These are phyloP conservation scores for Brachystomella parvula DNA, from an alignment of 1,140 invertebrate genomes.

Conservation along the genomic window DNA sequence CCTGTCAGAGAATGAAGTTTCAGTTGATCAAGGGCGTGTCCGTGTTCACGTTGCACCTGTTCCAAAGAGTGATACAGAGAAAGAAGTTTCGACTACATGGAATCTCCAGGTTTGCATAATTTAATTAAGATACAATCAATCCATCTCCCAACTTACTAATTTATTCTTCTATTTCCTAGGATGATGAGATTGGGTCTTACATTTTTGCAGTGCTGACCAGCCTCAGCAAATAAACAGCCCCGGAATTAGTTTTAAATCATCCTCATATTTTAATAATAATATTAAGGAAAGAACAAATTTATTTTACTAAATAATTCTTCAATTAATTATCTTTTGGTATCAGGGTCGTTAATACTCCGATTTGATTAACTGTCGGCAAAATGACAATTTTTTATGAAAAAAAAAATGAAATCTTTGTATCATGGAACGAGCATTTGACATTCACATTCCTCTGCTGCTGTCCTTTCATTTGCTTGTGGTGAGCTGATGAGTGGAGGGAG, in stretches of 20 bases:
- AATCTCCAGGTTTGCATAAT: constrained; percentile 63
- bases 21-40: constrained; percentile 77
- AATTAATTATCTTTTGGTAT: not conserved
- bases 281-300: not conserved
- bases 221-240: constrained; percentile 3
- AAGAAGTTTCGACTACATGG: constrained; percentile 90
- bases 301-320: not conserved
- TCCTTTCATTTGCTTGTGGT: too few species aligned
- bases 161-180: constrained; percentile 43
- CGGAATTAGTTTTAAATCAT: not conserved
- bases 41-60: constrained; percentile 68
- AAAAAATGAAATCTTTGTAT: not conserved
- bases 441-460: too few species aligned
- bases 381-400: not conserved
- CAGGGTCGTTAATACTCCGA: too few species aligned
- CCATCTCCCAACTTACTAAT: constrained; percentile 2
- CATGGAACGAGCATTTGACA: too few species aligned
- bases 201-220: constrained; percentile 53
- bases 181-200: constrained; percentile 86
- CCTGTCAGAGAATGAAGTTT: constrained; percentile 74
- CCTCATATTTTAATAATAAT: not conserved
- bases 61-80: constrained; percentile 59
- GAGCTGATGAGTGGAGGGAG: too few species aligned
- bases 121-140: not conserved
- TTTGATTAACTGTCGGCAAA: not conserved